Evolutionary conservation across 2,797 vertebrate genomes (phyloP).

Genomic region (Smutsia temminckii): DNA sequence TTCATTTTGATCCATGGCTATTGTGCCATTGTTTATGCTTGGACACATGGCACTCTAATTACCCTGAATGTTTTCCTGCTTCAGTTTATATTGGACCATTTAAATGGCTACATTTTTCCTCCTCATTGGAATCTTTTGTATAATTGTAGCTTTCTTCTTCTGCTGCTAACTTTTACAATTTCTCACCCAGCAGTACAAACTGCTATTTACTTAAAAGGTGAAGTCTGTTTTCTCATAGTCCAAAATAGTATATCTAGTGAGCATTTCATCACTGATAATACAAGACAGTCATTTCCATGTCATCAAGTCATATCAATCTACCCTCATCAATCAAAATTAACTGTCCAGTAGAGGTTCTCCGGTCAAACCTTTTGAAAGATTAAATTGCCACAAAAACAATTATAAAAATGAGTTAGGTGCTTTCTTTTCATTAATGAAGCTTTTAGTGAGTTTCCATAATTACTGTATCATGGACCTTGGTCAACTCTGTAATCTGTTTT

Average conservation of each 20-base stretch:
- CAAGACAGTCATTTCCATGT: background rate
- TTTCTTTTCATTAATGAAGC: background rate
- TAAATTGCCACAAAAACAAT: conserved; percentile 14
- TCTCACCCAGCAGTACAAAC: background rate
- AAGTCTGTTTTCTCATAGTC: background rate
- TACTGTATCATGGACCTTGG: background rate
- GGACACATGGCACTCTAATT: background rate
- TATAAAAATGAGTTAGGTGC: conserved; percentile 21
- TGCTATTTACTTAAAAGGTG: background rate
- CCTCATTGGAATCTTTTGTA: background rate
- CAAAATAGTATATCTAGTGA: background rate
- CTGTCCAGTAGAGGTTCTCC: background rate
- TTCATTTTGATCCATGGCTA: background rate
- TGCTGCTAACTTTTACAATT: background rate
- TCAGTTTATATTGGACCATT: background rate
- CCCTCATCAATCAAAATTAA: conserved; percentile 31
- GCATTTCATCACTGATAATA: background rate
- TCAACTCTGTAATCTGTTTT: background rate
- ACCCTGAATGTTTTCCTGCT: background rate
- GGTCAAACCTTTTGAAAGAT: background rate
- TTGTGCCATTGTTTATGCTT: background rate
- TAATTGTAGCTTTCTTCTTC: background rate
- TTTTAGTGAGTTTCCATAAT: background rate
- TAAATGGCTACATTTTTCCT: background rate
- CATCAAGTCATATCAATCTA: background rate